Base-by-base conservation (phyloP, 2,113 vertebrate genomes). In the Phyllopteryx taeniolatus region DNA sequence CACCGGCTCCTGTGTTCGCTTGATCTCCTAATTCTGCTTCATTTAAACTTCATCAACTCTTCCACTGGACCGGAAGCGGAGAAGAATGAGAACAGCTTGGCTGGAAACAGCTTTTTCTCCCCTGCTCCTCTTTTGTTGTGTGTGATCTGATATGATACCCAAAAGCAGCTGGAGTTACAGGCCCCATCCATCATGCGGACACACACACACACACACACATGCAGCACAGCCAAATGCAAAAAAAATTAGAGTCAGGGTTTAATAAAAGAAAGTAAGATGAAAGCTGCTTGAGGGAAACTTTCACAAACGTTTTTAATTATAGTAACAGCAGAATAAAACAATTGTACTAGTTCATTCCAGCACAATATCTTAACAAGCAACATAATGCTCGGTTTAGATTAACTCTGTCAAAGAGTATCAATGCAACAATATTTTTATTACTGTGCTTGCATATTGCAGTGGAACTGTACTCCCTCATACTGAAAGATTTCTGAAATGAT, bases 41-140 rank as follows among this genome's bases (percentile, higher is more conserved):
- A 99, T 98, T 99, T 98, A 98, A 98, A 98, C 97, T 96, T 98
- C 98, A 99, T 99, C 98, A 99, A 97, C 95, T 98, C 91, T 97
- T 96, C 94, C 96, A 98, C 93, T 96, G 96, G 97, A 96, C 95
- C 97, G 96, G 97, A 99, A 99, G 95, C 93, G 78, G 86, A 93
- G 90, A 94, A 96, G 92, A 93, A 93, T 93, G 87, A 84, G 84
- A 91, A 86, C 91, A 92, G 92, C 91, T 91, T 89, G 85, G 69
- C 82, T 90, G 90, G 89, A 89, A 88, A 85, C 87, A 88, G 81
- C 77, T 47, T 87, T 82, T 78, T 80, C 73, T 78, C 78, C 82
- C 78, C 73, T 65, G 49, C 68, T 75, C 79, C 67, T 78, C 87
- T 88, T 91, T 91, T 93, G 89, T 92, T 91, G 87, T 91, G 86